A percentile compares a stretch with the other conserved stretches of the same genome.
These are phyloP conservation scores for Apodemus agrarius DNA, from an alignment of 2,797 vertebrate genomes.

Conservation along the genomic window DNA sequence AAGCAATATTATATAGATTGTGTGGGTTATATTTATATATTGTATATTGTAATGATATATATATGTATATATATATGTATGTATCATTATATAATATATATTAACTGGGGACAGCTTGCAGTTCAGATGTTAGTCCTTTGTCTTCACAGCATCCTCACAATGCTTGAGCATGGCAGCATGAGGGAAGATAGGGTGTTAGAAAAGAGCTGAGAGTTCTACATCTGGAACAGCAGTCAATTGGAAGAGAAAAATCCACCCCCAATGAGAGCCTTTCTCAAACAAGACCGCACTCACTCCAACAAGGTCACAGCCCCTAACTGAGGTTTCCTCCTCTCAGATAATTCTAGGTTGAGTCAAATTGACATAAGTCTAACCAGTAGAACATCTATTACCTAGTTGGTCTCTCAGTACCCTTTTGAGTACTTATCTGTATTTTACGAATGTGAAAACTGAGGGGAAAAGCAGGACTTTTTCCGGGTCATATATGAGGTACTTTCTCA, in stretches of 20 bases:
- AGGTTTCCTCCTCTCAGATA: background rate
- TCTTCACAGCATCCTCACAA: background rate
- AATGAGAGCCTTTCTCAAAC: background rate
- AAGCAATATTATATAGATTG: background rate
- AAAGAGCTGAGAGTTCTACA: background rate
- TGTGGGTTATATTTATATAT: background rate
- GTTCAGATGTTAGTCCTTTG: background rate
- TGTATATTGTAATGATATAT: background rate
- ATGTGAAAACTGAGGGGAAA: background rate
- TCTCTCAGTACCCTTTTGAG: background rate
- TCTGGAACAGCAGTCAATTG: background rate
- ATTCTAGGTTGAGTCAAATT: too few species aligned
- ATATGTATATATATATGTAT: background rate
- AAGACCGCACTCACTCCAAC: background rate
- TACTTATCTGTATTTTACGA: background rate
- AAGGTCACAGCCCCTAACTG: background rate
- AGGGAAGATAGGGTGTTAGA: background rate
- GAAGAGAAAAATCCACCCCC: background rate
- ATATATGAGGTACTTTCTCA: background rate
- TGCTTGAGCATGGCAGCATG: too few species aligned
- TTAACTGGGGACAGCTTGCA: background rate
- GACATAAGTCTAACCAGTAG: background rate
- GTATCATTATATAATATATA: background rate
- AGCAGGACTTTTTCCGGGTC: background rate
- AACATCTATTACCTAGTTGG: background rate